These are phyloP conservation scores for Aphelenchoides besseyi DNA, from an alignment of 1,140 invertebrate species.

Conservation along the genomic window DNA sequence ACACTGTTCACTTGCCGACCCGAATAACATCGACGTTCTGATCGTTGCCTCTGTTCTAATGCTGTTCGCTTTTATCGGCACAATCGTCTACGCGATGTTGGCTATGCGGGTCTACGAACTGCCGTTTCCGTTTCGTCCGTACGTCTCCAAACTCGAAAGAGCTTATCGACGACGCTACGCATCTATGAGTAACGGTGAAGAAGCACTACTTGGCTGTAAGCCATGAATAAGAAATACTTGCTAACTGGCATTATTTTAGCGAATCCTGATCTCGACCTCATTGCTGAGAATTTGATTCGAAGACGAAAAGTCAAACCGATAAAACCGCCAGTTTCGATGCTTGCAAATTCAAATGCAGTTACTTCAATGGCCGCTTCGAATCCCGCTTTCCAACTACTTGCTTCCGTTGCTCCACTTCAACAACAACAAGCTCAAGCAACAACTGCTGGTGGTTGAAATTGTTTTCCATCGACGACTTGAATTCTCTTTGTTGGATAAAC, in stretches of 20 bases:
- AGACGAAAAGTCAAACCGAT: neutral
- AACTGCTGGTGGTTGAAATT: neutral
- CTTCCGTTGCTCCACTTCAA: neutral
- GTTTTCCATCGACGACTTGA: neutral
- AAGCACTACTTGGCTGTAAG: neutral
- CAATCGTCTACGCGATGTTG: neutral
- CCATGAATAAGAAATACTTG: neutral
- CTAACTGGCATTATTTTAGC: neutral
- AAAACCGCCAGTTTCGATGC: neutral
- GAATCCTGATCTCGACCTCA: constrained; percentile 7
- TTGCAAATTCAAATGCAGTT: neutral
- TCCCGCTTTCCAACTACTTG: neutral
- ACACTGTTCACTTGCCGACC: neutral
- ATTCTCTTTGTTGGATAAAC: neutral
- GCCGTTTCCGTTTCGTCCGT: neutral
- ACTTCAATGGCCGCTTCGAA: neutral
- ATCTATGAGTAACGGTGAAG: neutral
- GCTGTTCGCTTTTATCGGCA: neutral
- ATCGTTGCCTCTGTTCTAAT: neutral
- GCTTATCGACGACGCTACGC: constrained; percentile 3
- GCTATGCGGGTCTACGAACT: neutral
- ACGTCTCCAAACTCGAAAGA: neutral
- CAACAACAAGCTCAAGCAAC: neutral
- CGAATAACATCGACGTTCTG: neutral
- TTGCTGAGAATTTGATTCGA: neutral